Conservation (phyloP, 2,113 vertebrate genomes). For the Hyperoodon ampullatus region DNA sequence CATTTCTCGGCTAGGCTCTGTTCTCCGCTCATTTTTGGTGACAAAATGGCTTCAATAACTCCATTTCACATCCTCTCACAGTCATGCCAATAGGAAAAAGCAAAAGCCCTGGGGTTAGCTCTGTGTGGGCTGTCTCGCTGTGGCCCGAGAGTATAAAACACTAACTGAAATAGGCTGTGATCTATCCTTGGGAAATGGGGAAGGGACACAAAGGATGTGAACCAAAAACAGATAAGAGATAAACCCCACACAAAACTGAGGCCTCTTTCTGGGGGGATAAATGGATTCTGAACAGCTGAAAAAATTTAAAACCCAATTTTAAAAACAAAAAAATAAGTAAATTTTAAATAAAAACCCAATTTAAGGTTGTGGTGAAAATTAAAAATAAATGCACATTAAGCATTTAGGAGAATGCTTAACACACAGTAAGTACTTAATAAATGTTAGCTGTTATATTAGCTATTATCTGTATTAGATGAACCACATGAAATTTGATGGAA, state of each 20-base stretch:
- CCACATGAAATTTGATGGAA: not conserved
- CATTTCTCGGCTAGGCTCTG: not conserved
- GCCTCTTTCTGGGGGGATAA: not conserved
- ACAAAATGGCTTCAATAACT: slow-evolving; percentile 8
- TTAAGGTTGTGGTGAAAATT: not conserved
- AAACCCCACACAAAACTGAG: not conserved
- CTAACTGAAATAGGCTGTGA: not conserved
- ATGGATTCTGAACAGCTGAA: not conserved
- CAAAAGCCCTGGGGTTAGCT: not conserved
- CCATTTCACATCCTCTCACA: not conserved
- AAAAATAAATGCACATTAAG: not conserved
- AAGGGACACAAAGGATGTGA: not conserved
- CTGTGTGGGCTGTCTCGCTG: not conserved
- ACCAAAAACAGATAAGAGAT: not conserved
- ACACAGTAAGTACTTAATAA: not conserved
- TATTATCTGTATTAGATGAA: slow-evolving; percentile 1
- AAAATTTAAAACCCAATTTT: not conserved
- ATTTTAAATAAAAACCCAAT: not conserved
- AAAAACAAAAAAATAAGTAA: no score
- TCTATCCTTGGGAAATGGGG: not conserved
- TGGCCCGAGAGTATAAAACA: not conserved
- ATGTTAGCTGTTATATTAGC: not conserved
- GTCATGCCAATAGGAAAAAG: not conserved
- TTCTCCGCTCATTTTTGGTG: not conserved
- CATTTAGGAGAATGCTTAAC: not conserved